Evolutionary conservation across 2,888 invertebrate genomes (phyloP).

Genomic region (Hydroisotoma schaefferi): DNA sequence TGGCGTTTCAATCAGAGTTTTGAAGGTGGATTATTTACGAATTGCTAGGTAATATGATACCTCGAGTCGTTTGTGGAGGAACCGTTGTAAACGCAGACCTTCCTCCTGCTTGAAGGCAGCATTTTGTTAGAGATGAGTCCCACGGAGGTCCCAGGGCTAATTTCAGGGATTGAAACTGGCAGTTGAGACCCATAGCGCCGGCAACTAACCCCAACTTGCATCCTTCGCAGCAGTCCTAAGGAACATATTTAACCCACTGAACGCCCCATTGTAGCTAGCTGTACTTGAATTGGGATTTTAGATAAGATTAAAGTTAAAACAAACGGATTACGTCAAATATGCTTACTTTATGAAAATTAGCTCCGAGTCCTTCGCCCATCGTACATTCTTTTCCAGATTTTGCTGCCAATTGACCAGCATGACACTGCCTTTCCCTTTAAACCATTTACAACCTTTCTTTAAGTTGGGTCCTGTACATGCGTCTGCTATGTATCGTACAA

Average conservation of each 20-base stretch:
- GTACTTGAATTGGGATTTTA: too few species aligned
- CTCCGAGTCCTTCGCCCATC: conserved; percentile 44
- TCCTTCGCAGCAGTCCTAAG: conserved; percentile 62
- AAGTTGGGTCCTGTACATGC: neutral
- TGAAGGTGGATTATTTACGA: too few species aligned
- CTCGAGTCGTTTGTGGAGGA: too few species aligned
- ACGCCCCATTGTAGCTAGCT: too few species aligned
- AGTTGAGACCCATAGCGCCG: conserved; percentile 59
- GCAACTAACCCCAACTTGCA: conserved; percentile 64
- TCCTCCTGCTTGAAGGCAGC: conserved; percentile 58
- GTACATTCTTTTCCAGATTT: conserved; percentile 54
- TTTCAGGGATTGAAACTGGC: conserved; percentile 58
- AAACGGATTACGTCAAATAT: neutral
- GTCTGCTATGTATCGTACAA: too few species aligned
- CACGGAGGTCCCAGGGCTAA: conserved; percentile 57
- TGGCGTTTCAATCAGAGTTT: too few species aligned
- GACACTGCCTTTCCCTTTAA: conserved; percentile 56
- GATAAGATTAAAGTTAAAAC: neutral
- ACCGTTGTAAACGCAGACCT: conserved; percentile 23
- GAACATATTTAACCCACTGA: too few species aligned
- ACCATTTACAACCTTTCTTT: neutral
- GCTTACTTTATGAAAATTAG: conserved; percentile 49
- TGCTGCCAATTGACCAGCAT: conserved; percentile 57
- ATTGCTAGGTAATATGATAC: too few species aligned
- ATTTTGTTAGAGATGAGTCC: conserved; percentile 62